phyloP scores from a whole-genome alignment of 2,797 vertebrate species.

The Etheostoma nigrum region DNA sequence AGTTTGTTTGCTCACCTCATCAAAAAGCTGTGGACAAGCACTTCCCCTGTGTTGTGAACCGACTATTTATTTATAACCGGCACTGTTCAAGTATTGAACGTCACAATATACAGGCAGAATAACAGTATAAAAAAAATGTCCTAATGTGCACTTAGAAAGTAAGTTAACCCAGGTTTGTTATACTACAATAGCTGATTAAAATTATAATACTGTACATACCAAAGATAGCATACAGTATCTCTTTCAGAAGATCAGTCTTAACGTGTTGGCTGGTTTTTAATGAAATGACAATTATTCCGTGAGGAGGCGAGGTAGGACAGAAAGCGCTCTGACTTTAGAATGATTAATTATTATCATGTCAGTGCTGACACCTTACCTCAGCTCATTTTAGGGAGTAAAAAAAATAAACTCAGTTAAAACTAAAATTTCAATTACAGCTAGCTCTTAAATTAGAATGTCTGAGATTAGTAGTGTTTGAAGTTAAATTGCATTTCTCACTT shows the following conservation, averaged over 20 bases:
- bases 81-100: neutral
- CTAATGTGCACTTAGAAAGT: no score
- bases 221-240: neutral
- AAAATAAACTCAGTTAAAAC: neutral
- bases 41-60: neutral
- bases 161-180: neutral
- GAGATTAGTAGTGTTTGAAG: neutral
- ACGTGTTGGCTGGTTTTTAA: slow-evolving; percentile 25
- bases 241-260: neutral
- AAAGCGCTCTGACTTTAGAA: slow-evolving; percentile 45
- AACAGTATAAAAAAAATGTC: no score
- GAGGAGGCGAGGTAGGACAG: slow-evolving; percentile 4
- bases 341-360: slow-evolving; percentile 40
- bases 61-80: neutral
- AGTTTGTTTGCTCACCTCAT: neutral
- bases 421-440: neutral
- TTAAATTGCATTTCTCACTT: neutral
- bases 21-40: neutral
- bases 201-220: neutral
- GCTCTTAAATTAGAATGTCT: slow-evolving; percentile 5
- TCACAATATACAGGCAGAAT: neutral
- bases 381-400: neutral
- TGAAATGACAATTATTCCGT: slow-evolving; percentile 37
- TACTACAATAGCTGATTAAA: neutral
- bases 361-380: slow-evolving; percentile 29